A percentile compares a stretch with the other conserved stretches of the same genome.
Evolutionary conservation across 2,113 vertebrate species (phyloP).

Genomic region (Misgurnus anguillicaudatus): DNA sequence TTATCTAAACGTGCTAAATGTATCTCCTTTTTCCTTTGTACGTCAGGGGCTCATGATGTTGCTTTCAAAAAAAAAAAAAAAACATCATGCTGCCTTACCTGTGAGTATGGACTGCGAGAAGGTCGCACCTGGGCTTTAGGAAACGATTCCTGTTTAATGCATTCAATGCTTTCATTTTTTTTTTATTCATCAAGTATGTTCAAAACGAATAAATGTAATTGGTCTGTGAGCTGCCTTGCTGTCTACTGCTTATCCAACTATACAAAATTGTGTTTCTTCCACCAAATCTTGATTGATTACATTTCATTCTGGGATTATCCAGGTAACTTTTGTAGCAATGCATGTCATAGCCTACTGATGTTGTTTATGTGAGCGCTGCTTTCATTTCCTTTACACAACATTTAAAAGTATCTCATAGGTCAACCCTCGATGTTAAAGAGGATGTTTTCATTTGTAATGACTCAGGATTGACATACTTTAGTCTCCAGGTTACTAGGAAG

Average conservation of each 20-base stretch:
- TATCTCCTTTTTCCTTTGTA: slow-evolving; percentile 3
- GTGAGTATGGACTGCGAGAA: not conserved
- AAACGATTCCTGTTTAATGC: not conserved
- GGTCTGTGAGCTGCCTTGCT: too few relatives aligned
- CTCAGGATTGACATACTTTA: slow-evolving; percentile 55
- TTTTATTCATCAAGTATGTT: too few relatives aligned
- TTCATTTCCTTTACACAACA: not conserved
- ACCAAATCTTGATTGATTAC: too few relatives aligned
- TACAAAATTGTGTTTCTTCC: too few relatives aligned
- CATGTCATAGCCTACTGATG: too few relatives aligned
- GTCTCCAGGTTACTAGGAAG: slow-evolving; percentile 72
- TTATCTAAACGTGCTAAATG: slow-evolving; percentile 28
- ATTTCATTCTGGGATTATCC: too few relatives aligned
- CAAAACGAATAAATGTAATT: too few relatives aligned
- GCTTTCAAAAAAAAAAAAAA: too few relatives aligned
- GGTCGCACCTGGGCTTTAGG: not conserved
- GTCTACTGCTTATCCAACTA: too few relatives aligned
- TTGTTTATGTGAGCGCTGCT: too few relatives aligned
- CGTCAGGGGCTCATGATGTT: slow-evolving; percentile 20
- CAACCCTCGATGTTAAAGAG: not conserved
- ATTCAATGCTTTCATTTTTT: not conserved
- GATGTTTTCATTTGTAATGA: not conserved
- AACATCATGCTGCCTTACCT: not conserved
- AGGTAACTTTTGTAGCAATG: too few relatives aligned
- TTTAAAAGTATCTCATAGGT: not conserved